Conservation (phyloP, 2,888 invertebrate species). For the Drosophila pullipes region DNA sequence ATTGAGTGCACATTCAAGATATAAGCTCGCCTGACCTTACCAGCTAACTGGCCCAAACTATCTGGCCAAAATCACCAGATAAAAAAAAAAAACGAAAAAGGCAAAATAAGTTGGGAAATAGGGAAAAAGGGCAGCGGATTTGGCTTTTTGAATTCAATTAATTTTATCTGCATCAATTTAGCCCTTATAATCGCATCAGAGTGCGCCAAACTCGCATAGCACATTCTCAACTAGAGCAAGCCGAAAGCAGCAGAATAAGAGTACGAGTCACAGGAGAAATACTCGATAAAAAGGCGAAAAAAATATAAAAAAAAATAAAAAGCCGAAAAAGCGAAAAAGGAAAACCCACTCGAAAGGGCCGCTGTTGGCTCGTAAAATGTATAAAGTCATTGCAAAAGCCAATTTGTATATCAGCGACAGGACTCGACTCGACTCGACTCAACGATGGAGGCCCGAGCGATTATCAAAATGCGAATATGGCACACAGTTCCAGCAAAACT, state of each 20-base stretch:
- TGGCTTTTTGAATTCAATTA: constrained; percentile 79
- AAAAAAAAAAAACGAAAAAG: not conserved
- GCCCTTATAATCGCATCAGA: constrained; percentile 80
- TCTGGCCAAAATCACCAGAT: constrained; percentile 51
- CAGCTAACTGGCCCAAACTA: constrained; percentile 53
- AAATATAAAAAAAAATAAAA: constrained; percentile 12
- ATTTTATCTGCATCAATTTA: constrained; percentile 79
- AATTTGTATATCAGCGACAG: constrained; percentile 74
- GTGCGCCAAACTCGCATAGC: constrained; percentile 65
- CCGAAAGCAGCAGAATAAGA: constrained; percentile 15
- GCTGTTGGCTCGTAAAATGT: constrained; percentile 71
- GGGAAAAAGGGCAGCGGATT: constrained; percentile 65
- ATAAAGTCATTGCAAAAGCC: constrained; percentile 79
- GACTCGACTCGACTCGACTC: constrained; percentile 16
- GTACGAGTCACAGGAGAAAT: constrained; percentile 26
- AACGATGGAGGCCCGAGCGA: constrained; percentile 53
- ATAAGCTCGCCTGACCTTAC: constrained; percentile 57
- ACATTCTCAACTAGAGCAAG: constrained; percentile 25
- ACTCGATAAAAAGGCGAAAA: constrained; percentile 35
- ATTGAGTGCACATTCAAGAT: constrained; percentile 31
- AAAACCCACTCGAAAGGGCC: constrained; percentile 63
- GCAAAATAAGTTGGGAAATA: constrained; percentile 39
- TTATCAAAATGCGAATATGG: constrained; percentile 78
- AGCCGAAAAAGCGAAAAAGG: not conserved
- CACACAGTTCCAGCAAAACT: constrained; percentile 65